Evolutionary conservation across 2,113 vertebrate species (phyloP).

Genomic region (Bubo bubo): DNA sequence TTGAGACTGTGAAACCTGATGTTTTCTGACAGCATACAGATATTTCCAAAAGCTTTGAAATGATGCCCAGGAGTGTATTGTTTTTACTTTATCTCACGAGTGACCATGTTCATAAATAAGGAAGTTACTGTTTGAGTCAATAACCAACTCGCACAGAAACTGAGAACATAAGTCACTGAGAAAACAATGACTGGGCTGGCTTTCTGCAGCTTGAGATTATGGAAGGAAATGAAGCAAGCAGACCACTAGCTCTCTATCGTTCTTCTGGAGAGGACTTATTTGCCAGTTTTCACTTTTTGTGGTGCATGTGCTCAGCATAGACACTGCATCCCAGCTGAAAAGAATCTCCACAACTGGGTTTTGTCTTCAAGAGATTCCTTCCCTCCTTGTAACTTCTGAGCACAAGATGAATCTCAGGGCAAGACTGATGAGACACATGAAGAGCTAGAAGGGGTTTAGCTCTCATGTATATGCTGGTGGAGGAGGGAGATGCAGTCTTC

Average conservation of each 20-base stretch:
- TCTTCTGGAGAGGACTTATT: not conserved
- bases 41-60: conserved; percentile 20
- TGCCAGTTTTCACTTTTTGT: not conserved
- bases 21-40: not conserved
- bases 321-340: not conserved
- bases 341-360: not conserved
- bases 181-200: not conserved
- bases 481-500: not conserved
- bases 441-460: not conserved
- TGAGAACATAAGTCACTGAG: not conserved
- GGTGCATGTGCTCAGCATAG: not conserved
- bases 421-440: not conserved
- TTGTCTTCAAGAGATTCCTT: not conserved
- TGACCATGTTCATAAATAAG: conserved; percentile 22
- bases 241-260: not conserved
- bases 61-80: not conserved
- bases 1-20: not conserved
- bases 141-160: not conserved
- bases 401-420: not conserved
- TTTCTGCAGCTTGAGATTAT: not conserved
- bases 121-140: conserved; percentile 18
- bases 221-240: conserved; percentile 5
- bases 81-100: conserved; percentile 33
- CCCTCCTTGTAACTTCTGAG: not conserved
- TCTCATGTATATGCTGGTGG: not conserved